Evolutionary conservation across 2,113 vertebrate genomes (phyloP).

Genomic region (Peucedramus taeniatus): DNA sequence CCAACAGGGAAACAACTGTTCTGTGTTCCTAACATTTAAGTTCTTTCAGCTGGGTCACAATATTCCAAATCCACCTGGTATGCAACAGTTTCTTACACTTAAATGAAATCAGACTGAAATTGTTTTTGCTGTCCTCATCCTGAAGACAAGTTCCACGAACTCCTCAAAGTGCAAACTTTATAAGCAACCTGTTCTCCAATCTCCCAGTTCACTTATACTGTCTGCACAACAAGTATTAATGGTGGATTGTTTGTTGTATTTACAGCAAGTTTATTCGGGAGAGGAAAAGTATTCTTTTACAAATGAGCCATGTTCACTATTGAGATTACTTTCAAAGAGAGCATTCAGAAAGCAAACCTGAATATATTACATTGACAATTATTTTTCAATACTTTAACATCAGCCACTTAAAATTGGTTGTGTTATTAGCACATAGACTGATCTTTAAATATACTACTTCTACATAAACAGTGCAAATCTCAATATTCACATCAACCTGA

Average conservation of each 20-base stretch:
- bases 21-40: neutral
- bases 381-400: conserved; percentile 71
- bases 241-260: conserved; percentile 30
- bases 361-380: conserved; percentile 65
- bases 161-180: neutral
- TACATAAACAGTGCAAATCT: conserved; percentile 72
- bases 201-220: neutral
- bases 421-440: conserved; percentile 70
- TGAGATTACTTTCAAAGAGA: conserved; percentile 50
- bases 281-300: conserved; percentile 39
- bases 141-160: neutral
- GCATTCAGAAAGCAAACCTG: conserved; percentile 61
- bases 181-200: neutral
- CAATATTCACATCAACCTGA: conserved; percentile 71
- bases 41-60: neutral
- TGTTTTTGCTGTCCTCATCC: neutral
- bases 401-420: conserved; percentile 57
- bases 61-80: neutral
- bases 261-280: conserved; percentile 60
- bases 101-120: neutral
- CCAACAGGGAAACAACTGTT: neutral
- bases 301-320: conserved; percentile 51
- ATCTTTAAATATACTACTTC: conserved; percentile 71
- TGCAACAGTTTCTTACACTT: neutral
- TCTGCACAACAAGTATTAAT: conserved; percentile 12